Conservation (phyloP, 2,888 invertebrate genomes). For the Dryococelus australis region DNA sequence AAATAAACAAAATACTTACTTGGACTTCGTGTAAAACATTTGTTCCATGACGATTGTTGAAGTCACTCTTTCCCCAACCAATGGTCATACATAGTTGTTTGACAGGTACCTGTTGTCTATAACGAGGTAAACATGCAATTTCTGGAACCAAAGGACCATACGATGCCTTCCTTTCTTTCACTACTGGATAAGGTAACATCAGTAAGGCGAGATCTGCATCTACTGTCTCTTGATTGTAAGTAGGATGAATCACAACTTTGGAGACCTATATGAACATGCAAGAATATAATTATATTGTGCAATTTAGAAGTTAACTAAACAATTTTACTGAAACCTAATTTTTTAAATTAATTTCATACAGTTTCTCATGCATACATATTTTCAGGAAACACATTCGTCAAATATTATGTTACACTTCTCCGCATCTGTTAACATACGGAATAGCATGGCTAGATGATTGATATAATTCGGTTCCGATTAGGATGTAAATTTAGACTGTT, state of each 20-base stretch:
- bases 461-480: too few relatives aligned
- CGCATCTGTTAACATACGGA: too few relatives aligned
- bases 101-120: slow-evolving; percentile 69
- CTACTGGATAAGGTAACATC: slow-evolving; percentile 63
- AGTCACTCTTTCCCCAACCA: slow-evolving; percentile 90
- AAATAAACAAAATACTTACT: slow-evolving; percentile 58
- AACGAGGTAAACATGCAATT: slow-evolving; percentile 83
- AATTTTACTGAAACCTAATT: too few relatives aligned
- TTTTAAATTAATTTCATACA: too few relatives aligned
- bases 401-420: too few relatives aligned
- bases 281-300: not conserved
- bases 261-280: slow-evolving; percentile 57
- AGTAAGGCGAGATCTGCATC: slow-evolving; percentile 92
- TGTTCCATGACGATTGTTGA: slow-evolving; percentile 81
- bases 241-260: slow-evolving; percentile 81
- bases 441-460: too few relatives aligned
- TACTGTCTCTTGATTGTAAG: slow-evolving; percentile 87
- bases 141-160: slow-evolving; percentile 59
- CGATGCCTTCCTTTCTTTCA: slow-evolving; percentile 49
- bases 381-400: too few relatives aligned
- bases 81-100: slow-evolving; percentile 81
- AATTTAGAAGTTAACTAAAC: too few relatives aligned
- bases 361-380: too few relatives aligned
- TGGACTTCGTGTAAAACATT: slow-evolving; percentile 86
- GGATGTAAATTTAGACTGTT: too few relatives aligned